A percentile compares a stretch with the other conserved stretches of the same genome.
These are phyloP conservation scores for Pachyramphus minor DNA, from an alignment of 2,113 vertebrate genomes.

Conservation along the genomic window DNA sequence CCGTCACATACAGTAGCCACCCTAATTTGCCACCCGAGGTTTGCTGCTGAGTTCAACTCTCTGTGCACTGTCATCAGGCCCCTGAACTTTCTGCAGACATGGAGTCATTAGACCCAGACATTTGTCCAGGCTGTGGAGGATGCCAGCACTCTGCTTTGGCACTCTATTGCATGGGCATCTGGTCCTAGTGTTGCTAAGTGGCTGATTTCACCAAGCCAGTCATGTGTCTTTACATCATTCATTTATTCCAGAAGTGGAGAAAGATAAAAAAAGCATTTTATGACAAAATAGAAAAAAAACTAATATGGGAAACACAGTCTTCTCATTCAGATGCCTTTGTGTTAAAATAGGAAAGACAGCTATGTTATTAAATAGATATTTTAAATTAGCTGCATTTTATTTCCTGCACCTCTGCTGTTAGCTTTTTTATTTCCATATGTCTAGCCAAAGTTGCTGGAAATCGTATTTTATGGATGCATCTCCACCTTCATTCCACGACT, in stretches of 20 bases:
- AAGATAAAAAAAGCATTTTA: constrained; percentile 22
- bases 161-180: constrained; percentile 69
- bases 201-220: constrained; percentile 64
- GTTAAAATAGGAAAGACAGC: background rate
- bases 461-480: background rate
- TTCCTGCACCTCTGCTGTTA: background rate
- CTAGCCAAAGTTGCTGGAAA: constrained; percentile 13
- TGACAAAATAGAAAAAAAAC: constrained; percentile 6
- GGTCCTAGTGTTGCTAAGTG: constrained; percentile 70
- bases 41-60: background rate
- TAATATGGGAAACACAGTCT: constrained; percentile 13
- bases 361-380: constrained; percentile 35
- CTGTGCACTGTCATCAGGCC: background rate
- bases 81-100: constrained; percentile 23
- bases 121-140: constrained; percentile 50
- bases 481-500: background rate
- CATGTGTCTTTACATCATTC: constrained; percentile 60
- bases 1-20: background rate
- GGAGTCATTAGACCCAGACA: constrained; percentile 15
- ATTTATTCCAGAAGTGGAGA: constrained; percentile 47
- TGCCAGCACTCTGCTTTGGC: constrained; percentile 65
- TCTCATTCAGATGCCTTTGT: constrained; percentile 9
- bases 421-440: background rate
- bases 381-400: constrained; percentile 52
- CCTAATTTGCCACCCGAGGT: background rate